phyloP scores from a whole-genome alignment of 2,113 vertebrate genomes.

The Pseudorectes ferrugineus region DNA sequence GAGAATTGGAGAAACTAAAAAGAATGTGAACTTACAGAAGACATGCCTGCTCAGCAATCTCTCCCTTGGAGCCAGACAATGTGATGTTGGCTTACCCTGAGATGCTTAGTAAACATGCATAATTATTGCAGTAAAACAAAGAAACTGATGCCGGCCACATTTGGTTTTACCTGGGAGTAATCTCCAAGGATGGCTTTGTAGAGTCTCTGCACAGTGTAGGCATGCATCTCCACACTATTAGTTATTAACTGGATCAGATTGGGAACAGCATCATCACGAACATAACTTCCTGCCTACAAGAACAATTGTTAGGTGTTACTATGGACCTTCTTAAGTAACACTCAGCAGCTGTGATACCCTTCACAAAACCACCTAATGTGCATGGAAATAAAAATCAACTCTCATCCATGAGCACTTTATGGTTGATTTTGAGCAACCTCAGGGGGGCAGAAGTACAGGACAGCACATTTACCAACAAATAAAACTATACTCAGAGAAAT shows the following conservation, averaged over 20 bases:
- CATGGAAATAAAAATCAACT: not conserved
- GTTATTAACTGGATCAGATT: conserved; percentile 99
- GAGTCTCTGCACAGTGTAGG: conserved; percentile 97
- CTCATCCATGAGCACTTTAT: not conserved
- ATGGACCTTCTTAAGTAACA: not conserved
- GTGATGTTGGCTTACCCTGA: not conserved
- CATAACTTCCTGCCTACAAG: conserved; percentile 94
- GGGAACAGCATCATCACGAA: conserved; percentile 96
- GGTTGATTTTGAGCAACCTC: not conserved
- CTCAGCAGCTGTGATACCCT: not conserved
- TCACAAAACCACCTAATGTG: not conserved
- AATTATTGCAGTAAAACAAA: not conserved
- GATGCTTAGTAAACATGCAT: not conserved
- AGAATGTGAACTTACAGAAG: not conserved
- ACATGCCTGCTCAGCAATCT: not conserved
- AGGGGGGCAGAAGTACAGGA: not conserved
- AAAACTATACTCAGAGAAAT: not conserved
- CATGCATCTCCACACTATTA: conserved; percentile 98
- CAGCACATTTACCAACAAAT: not conserved
- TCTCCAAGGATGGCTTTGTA: conserved; percentile 98
- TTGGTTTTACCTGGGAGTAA: conserved; percentile 89
- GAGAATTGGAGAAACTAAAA: not conserved
- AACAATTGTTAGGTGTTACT: not conserved
- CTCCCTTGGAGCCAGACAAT: not conserved
- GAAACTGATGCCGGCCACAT: not conserved